Evolutionary conservation across 2,888 invertebrate species (phyloP).

Genomic region (Muscina levida): DNA sequence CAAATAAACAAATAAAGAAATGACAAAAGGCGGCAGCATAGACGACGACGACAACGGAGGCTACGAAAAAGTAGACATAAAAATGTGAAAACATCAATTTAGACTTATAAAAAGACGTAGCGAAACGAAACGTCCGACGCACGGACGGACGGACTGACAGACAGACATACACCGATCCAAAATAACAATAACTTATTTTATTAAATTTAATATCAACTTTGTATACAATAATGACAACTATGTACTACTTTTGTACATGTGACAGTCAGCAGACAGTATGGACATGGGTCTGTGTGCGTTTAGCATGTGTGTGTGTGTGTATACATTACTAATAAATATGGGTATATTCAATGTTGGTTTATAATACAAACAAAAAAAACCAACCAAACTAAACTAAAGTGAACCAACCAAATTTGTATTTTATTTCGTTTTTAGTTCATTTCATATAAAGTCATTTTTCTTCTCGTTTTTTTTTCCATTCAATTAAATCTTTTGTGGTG

Average conservation of each 20-base stretch:
- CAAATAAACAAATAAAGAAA: slow-evolving; percentile 27
- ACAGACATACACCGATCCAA: background rate
- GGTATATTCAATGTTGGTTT: too few species aligned
- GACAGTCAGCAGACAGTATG: too few species aligned
- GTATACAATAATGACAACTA: slow-evolving; percentile 16
- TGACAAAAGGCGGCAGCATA: background rate
- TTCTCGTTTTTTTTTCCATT: background rate
- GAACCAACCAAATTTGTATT: slow-evolving; percentile 38
- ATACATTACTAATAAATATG: too few species aligned
- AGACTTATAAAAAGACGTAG: slow-evolving; percentile 3
- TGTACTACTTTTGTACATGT: background rate
- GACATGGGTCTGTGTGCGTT: too few species aligned
- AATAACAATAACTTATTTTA: slow-evolving; percentile 31
- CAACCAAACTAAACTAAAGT: background rate
- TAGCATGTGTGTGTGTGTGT: too few species aligned
- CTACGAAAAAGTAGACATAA: background rate
- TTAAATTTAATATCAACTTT: slow-evolving; percentile 37
- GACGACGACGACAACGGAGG: background rate
- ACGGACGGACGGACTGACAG: background rate
- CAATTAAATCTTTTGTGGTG: slow-evolving; percentile 18
- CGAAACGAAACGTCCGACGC: too few species aligned
- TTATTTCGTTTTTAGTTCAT: slow-evolving; percentile 14
- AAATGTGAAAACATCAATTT: slow-evolving; percentile 22
- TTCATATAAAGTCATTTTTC: background rate
- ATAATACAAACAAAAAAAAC: background rate